Evolutionary conservation across 2,888 invertebrate genomes (phyloP), one percentile per base, ranked within the genome.

Genomic region (Frankliniella fusca): DNA sequence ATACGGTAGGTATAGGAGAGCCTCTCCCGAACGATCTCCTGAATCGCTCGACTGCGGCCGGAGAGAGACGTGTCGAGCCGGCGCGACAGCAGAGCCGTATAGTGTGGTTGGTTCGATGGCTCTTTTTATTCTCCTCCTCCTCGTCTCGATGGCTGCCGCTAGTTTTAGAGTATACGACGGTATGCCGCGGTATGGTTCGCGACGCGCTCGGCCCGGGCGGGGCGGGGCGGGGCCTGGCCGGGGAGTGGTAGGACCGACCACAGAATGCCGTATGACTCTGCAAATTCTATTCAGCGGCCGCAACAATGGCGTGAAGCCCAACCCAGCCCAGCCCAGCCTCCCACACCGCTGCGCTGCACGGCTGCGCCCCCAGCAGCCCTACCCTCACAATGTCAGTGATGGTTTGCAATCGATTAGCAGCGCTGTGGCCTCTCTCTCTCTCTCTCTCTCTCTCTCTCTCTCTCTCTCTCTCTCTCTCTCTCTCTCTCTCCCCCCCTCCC

Each of bases 371-470:
- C 61, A 1, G 61, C 54, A 9, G 70, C 23, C 70, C 27, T 23
- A 27, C 23, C 70, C 70, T 76, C 70, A 23, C 70, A 23, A 76
- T 76, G 70, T 23, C 70, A 76, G 70, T 27, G 27, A 76, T 27
- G 70, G 70, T 76, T 76, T 76, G 70, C 27, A 8, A 76, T 76
- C 70, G 70, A 76, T 76, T 76, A 76, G 12, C 27, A n/a, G 27
- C 70, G 70, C 27, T 70, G 70, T 1, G 61, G 61, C 61, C 7
- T 38, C 38, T 38, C 38, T 38, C 38, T 38, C 38, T 38, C 38
- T 38, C 38, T 38, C 38, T 38, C 38, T 38, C 38, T 38, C 38
- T 38, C 38, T 38, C 38, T 38, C 38, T 38, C 38, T 38, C 38
- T 38, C 38, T 38, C 38, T 38, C 38, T 38, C 38, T 38, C 38